These are phyloP conservation scores for Aproaerema taeniolella DNA, from an alignment of 2,888 invertebrate genomes.

Conservation along the genomic window DNA sequence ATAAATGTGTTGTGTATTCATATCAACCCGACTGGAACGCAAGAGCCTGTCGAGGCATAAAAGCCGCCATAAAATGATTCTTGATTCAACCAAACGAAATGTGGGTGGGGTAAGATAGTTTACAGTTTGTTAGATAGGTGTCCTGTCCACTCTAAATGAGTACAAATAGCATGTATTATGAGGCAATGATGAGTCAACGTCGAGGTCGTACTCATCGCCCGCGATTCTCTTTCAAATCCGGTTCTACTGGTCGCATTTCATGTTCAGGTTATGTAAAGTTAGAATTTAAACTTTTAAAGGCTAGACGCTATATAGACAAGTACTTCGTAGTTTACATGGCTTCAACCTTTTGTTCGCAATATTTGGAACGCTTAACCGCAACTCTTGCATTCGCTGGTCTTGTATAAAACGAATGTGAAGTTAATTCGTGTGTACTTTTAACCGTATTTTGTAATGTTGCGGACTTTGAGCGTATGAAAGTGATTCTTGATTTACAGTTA, in stretches of 20 bases:
- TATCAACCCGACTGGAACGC: too few species aligned
- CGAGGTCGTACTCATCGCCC: constrained; percentile 28
- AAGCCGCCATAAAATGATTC: too few species aligned
- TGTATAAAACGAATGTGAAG: background rate
- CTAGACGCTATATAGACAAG: constrained; percentile 19
- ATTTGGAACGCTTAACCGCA: constrained; percentile 3
- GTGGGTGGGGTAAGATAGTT: too few species aligned
- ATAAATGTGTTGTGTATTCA: too few species aligned
- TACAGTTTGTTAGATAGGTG: too few species aligned
- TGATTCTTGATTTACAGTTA: too few species aligned
- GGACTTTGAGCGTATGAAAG: too few species aligned
- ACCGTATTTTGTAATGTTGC: too few species aligned
- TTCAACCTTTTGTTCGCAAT: constrained; percentile 10
- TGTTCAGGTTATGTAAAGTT: constrained; percentile 31
- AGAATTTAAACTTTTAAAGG: constrained; percentile 25
- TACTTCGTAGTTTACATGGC: constrained; percentile 11
- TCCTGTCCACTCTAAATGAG: too few species aligned
- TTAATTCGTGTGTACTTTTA: too few species aligned
- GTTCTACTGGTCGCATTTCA: constrained; percentile 37
- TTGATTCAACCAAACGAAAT: too few species aligned
- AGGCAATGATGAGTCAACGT: constrained; percentile 40
- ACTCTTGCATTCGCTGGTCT: background rate
- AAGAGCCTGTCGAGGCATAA: too few species aligned
- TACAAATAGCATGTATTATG: background rate
- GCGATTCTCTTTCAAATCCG: constrained; percentile 53